phyloP scores from a whole-genome alignment of 2,888 invertebrate species.

The Heliconius ismenius region DNA sequence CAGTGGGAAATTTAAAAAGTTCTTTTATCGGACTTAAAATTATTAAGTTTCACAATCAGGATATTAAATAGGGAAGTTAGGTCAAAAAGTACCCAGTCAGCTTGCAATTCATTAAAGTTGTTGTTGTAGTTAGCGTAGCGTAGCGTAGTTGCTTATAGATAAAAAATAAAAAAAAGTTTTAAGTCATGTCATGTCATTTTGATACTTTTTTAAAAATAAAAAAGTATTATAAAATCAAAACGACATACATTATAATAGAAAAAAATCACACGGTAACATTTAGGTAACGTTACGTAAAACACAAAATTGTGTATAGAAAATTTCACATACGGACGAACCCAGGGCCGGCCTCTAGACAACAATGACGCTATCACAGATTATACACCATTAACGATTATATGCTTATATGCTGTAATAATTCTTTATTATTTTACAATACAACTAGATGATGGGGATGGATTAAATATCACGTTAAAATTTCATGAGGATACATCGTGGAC shows the following conservation, averaged over 20 bases:
- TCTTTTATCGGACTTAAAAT: no score
- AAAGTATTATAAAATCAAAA: no score
- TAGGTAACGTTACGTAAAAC: not conserved
- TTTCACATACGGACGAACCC: constrained; percentile 3
- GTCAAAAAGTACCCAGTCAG: no score
- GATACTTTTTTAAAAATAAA: no score
- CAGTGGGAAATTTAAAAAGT: not conserved
- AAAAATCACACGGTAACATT: not conserved
- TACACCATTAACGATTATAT: not conserved
- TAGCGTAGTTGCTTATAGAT: no score
- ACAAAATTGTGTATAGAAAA: not conserved
- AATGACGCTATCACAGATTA: constrained; percentile 1
- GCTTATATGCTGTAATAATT: constrained; percentile 4
- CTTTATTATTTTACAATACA: not conserved
- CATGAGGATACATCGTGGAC: not conserved
- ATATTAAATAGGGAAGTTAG: no score
- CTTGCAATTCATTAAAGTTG: no score
- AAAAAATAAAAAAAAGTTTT: no score
- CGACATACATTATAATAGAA: no score
- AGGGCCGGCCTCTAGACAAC: not conserved
- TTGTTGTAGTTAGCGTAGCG: no score
- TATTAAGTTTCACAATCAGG: no score
- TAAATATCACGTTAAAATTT: not conserved
- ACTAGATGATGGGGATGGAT: not conserved
- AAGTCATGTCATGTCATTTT: no score